Evolutionary conservation across 2,113 vertebrate species (phyloP).

Genomic region (Aldabrachelys gigantea): DNA sequence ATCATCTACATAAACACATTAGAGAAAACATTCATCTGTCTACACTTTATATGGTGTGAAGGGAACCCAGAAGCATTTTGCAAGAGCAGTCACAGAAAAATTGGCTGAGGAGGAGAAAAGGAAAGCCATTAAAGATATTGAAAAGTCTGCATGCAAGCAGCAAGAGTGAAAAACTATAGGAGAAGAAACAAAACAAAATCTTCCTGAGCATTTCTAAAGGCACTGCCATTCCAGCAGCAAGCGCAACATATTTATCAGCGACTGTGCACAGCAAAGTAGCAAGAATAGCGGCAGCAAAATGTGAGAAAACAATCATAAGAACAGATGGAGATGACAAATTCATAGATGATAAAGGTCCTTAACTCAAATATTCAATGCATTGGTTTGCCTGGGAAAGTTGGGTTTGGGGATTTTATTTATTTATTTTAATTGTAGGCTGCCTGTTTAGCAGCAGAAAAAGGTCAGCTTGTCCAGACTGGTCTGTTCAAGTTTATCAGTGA

Average conservation of each 20-base stretch:
- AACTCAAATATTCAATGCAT: background rate
- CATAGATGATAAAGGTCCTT: background rate
- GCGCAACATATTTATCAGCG: background rate
- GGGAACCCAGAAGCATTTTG: conserved; percentile 57
- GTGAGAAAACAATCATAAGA: background rate
- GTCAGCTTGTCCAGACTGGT: background rate
- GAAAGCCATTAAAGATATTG: conserved; percentile 39
- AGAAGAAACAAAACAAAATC: background rate
- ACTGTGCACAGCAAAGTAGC: background rate
- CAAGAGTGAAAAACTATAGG: background rate
- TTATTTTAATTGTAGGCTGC: background rate
- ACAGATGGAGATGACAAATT: conserved; percentile 5
- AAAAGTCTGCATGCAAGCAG: conserved; percentile 7
- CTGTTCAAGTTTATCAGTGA: background rate
- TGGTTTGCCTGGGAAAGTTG: background rate
- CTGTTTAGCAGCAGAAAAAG: conserved; percentile 14
- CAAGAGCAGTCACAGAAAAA: conserved; percentile 47
- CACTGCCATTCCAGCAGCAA: background rate
- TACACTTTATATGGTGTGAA: conserved; percentile 51
- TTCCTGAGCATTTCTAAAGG: conserved; percentile 50
- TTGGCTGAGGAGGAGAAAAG: background rate
- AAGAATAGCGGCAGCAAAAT: background rate
- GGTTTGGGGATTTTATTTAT: background rate
- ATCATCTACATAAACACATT: conserved; percentile 37
- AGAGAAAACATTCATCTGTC: conserved; percentile 43